These are phyloP conservation scores for Dicranocentrus wangi DNA, from an alignment of 2,888 invertebrate genomes.

Conservation along the genomic window DNA sequence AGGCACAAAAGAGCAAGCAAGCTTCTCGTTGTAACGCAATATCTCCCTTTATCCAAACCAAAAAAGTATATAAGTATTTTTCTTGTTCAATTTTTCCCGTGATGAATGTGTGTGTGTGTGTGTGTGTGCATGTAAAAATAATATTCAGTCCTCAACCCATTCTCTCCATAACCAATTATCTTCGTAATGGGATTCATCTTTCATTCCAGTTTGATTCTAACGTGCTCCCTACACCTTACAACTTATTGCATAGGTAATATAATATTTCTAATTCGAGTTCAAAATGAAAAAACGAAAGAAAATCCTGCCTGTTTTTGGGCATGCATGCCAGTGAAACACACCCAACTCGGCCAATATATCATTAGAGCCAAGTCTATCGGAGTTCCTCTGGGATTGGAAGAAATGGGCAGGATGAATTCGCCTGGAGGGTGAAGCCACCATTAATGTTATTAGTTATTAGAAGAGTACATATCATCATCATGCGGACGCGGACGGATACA, in stretches of 20 bases:
- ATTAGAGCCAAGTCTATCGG: constrained; percentile 35
- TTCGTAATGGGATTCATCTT: constrained; percentile 43
- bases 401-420: constrained; percentile 20
- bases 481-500: too few species aligned
- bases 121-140: neutral
- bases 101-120: too few species aligned
- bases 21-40: too few species aligned
- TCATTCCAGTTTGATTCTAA: constrained; percentile 48
- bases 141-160: too few species aligned
- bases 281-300: neutral
- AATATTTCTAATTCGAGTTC: neutral
- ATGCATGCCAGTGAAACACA: constrained; percentile 2
- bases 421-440: constrained; percentile 40
- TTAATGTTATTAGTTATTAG: constrained; percentile 38
- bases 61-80: too few species aligned
- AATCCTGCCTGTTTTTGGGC: neutral
- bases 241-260: neutral
- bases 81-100: too few species aligned
- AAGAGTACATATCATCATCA: constrained; percentile 10
- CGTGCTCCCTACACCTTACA: neutral
- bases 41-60: too few species aligned
- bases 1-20: too few species aligned
- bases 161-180: constrained; percentile 62
- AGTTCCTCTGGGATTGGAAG: constrained; percentile 34
- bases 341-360: constrained; percentile 35